Evolutionary conservation across 2,113 vertebrate genomes (phyloP).

Genomic region (Pristiophorus japonicus): DNA sequence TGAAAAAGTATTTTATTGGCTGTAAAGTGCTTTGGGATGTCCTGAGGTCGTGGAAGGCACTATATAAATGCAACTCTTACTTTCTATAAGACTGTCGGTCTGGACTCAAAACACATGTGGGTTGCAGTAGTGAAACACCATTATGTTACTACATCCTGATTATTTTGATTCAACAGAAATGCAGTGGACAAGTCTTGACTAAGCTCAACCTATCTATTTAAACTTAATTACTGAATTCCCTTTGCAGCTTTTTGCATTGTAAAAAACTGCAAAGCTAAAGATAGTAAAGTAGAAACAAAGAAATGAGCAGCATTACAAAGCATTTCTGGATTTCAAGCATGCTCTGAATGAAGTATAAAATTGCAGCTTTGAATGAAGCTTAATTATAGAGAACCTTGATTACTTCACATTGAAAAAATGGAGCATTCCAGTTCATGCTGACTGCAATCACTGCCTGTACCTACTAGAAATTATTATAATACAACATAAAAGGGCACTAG

Average conservation of each 20-base stretch:
- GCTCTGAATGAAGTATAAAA: conserved; percentile 10
- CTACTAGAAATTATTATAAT: neutral
- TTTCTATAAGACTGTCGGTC: neutral
- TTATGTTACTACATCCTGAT: neutral
- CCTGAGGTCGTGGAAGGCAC: neutral
- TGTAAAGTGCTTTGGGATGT: neutral
- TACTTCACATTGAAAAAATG: neutral
- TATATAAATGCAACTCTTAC: neutral
- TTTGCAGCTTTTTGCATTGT: neutral
- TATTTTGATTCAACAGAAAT: neutral
- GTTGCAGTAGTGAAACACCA: neutral
- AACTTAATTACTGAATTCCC: conserved; percentile 31
- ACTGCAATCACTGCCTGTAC: neutral
- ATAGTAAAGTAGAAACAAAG: neutral
- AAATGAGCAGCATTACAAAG: neutral
- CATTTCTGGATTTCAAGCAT: neutral
- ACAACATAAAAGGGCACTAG: neutral
- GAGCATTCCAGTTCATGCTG: neutral
- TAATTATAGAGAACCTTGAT: conserved; percentile 25
- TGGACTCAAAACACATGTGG: neutral
- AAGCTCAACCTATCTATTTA: conserved; percentile 18
- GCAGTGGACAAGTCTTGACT: neutral
- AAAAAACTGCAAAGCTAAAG: neutral
- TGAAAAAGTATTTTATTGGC: neutral
- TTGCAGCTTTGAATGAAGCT: neutral